These are phyloP conservation scores for Mastigias papua DNA, from an alignment of 30 jellyfish, hydroid and myxozoan species.

Conservation along the genomic window DNA sequence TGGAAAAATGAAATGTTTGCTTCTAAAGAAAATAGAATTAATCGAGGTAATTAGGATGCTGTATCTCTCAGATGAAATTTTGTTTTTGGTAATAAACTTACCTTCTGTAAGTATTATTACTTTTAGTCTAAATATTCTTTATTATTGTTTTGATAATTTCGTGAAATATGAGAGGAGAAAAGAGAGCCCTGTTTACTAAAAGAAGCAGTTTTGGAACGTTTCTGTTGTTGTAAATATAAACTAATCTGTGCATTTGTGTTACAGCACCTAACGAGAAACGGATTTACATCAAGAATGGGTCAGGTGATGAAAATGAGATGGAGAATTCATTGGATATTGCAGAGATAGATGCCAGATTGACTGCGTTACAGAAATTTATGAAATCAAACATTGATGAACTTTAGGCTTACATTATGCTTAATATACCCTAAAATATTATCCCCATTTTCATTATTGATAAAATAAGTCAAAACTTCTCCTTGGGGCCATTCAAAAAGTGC, in stretches of 20 bases:
- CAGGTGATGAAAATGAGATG: neutral
- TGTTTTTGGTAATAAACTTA: neutral
- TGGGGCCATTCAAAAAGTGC: too few species aligned
- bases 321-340: slow-evolving; percentile 7
- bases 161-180: neutral
- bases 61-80: neutral
- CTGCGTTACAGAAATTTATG: slow-evolving; percentile 15
- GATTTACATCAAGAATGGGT: neutral
- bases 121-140: neutral
- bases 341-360: slow-evolving; percentile 16
- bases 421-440: too few species aligned
- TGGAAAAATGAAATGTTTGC: neutral
- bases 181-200: neutral
- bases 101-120: neutral
- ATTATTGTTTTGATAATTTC: too few species aligned
- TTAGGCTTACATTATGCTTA: too few species aligned
- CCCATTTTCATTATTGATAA: too few species aligned
- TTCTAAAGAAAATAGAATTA: neutral
- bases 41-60: neutral
- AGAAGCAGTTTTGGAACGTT: too few species aligned
- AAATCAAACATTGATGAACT: neutral
- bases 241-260: neutral
- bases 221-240: neutral
- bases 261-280: neutral
- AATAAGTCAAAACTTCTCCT: too few species aligned